Evolutionary conservation across 2,888 invertebrate species (phyloP), one percentile per base, ranked within the genome.

Genomic region (Pinctada fucata): DNA sequence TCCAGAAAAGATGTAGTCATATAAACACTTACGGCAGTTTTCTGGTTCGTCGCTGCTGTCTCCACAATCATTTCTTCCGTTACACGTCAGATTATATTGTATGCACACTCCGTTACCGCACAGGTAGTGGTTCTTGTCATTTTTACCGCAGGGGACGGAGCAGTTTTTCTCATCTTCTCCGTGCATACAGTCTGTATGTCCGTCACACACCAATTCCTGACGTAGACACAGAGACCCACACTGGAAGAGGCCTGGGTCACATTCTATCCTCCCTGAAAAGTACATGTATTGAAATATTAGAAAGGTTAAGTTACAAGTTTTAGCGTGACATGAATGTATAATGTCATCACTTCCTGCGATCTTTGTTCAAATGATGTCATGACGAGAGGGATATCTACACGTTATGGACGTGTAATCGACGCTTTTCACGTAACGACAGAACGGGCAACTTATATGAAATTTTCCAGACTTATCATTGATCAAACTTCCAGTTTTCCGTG

Each of bases 131-230:
- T 84, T 83, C 16, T 10, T 51, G 6, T 67, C 64, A 67, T 68
- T 74, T 48, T 86, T 81, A 74, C 86, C 85, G 1, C 83, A 82
- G 8, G 72, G 76, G 8, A 75, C 63, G 3, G 82, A 79, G 76
- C 92, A 92, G 71, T 83, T 77, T 6, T 63, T 45, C 75, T 92
- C 92, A 67, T 92, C 91, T 0, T 86, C 84, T 64, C 85, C 81
- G 70, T 90, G 89, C 0, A 79, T 75, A 73, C 90, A 90, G 79
- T 90, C 87, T 5, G 79, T 76, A 47, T 93, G 85, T 94, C 95
- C 95, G 93, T 97, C 95, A 91, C 97, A 97, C 2, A 96, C 93
- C 83, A 95, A 92, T 65, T 93, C 93, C 67, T 93, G 58, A 58
- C 58, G 58, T 13, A 58, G 58, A 58, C 58, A 58, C 58, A 58